These are phyloP conservation scores for Danio aesculapii DNA, from an alignment of 2,797 vertebrate genomes.

Conservation along the genomic window DNA sequence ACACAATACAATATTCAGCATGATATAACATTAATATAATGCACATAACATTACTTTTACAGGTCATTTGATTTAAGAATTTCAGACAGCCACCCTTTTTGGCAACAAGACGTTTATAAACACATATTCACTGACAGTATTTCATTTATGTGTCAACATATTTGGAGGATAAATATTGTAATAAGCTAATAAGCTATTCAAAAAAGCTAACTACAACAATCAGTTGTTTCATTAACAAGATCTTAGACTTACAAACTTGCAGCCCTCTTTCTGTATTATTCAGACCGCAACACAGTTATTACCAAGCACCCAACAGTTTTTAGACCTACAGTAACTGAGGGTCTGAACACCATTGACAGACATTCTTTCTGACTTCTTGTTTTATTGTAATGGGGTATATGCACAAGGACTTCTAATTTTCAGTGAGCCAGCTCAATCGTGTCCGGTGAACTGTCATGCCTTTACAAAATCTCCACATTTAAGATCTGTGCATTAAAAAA, in stretches of 20 bases:
- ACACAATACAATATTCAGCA: background rate
- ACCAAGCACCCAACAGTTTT: background rate
- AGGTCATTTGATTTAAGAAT: too few relatives aligned
- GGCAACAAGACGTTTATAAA: background rate
- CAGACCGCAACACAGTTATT: background rate
- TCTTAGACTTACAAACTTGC: background rate
- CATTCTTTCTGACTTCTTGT: background rate
- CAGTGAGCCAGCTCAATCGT: too few relatives aligned
- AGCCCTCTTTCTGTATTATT: background rate
- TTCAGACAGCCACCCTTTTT: too few relatives aligned
- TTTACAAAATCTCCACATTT: too few relatives aligned
- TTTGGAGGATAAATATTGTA: too few relatives aligned
- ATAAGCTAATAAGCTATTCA: too few relatives aligned
- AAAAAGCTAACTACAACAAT: too few relatives aligned
- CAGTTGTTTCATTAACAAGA: background rate
- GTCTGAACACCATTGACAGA: background rate
- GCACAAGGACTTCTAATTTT: too few relatives aligned
- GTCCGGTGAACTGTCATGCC: too few relatives aligned
- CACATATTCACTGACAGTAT: background rate
- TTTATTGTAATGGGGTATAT: background rate
- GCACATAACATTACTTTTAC: too few relatives aligned
- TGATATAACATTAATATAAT: too few relatives aligned
- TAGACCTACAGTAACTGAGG: background rate
- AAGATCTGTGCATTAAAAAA: too few relatives aligned
- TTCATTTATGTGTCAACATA: background rate